Evolutionary conservation across 2,888 invertebrate genomes (phyloP).

Genomic region (Sesia bembeciformis): DNA sequence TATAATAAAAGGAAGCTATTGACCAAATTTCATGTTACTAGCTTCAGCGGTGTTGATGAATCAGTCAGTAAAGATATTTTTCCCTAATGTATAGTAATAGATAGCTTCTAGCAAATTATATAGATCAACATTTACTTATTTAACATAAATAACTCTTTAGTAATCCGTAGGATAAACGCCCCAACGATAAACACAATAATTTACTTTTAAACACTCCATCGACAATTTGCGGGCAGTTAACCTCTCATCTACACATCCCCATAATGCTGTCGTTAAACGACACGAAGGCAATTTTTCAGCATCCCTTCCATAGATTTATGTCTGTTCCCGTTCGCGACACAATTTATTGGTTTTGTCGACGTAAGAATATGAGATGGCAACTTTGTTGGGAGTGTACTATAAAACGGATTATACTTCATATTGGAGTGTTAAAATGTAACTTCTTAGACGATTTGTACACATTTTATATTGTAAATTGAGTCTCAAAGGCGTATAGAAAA

Average conservation of each 20-base stretch:
- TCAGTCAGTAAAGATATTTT: too few relatives aligned
- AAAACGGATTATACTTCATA: background rate
- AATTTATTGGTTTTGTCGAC: background rate
- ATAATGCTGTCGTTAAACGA: background rate
- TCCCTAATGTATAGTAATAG: too few relatives aligned
- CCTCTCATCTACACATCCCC: background rate
- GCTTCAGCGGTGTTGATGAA: too few relatives aligned
- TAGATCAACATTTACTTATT: too few relatives aligned
- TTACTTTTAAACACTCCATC: background rate
- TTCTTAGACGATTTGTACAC: background rate
- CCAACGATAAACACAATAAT: background rate
- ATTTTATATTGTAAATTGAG: too few relatives aligned
- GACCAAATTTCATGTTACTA: too few relatives aligned
- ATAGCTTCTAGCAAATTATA: too few relatives aligned
- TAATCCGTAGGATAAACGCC: background rate
- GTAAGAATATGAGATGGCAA: background rate
- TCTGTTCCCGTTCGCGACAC: background rate
- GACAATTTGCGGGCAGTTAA: background rate
- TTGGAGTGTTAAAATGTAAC: background rate
- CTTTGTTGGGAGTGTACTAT: background rate
- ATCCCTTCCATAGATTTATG: background rate
- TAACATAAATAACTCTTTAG: background rate
- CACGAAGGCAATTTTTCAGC: background rate
- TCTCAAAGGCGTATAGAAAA: too few relatives aligned
- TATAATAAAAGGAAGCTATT: too few relatives aligned